Evolutionary conservation across 2,888 invertebrate species (phyloP).

Genomic region (Nycteola revayana): DNA sequence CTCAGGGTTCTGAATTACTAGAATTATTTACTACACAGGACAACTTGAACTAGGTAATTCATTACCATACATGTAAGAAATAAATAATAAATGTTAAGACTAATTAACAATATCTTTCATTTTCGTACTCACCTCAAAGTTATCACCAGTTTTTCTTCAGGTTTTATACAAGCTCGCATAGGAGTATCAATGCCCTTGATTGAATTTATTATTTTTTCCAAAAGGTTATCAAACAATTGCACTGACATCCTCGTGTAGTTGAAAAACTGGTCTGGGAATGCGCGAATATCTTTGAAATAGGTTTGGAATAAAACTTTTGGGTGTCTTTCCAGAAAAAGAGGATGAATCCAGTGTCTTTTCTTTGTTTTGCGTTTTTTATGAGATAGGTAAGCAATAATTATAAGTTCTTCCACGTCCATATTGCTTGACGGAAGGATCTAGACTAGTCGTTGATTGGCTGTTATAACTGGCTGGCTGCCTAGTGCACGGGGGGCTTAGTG

Average conservation of each 20-base stretch:
- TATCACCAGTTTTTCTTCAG: conserved; percentile 31
- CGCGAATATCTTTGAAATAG: conserved; percentile 30
- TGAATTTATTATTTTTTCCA: conserved; percentile 15
- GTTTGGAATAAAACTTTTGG: conserved; percentile 33
- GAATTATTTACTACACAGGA: conserved; percentile 26
- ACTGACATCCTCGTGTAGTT: conserved; percentile 32
- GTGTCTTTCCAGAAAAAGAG: conserved; percentile 34
- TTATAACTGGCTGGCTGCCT: conserved; percentile 27
- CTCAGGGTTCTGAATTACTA: conserved; percentile 35
- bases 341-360: conserved; percentile 33
- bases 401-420: conserved; percentile 33
- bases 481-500: conserved; percentile 13
- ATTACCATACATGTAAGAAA: conserved; percentile 20
- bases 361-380: conserved; percentile 31
- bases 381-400: conserved; percentile 25
- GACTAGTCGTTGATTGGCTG: conserved; percentile 31
- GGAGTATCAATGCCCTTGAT: conserved; percentile 29
- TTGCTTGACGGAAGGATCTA: conserved; percentile 29
- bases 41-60: conserved; percentile 15
- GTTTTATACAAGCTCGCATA: conserved; percentile 27
- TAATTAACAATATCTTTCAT: conserved; percentile 28
- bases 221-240: conserved; percentile 27
- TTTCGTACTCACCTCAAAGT: conserved; percentile 31
- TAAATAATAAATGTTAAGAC: conserved; percentile 27
- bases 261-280: conserved; percentile 34